phyloP scores from a whole-genome alignment of 2,888 invertebrate genomes.

The Heliconius hortense region DNA sequence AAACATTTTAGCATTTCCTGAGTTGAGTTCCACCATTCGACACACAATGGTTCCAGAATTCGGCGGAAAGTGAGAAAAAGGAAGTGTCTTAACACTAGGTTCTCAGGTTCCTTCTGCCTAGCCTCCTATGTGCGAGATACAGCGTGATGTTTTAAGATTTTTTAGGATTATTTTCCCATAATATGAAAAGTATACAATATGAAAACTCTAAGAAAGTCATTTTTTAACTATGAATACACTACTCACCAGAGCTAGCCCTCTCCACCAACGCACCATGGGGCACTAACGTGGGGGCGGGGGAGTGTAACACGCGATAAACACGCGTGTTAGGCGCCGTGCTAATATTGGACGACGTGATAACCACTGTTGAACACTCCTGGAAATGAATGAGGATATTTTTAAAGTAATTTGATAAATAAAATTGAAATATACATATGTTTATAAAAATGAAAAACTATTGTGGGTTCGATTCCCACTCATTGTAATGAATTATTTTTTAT shows the following conservation, averaged over 20 bases:
- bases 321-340: conserved; percentile 90
- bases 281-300: conserved; percentile 65
- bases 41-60: no score
- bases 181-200: no score
- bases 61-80: no score
- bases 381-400: neutral
- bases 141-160: no score
- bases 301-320: conserved; percentile 89
- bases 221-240: neutral
- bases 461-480: no score
- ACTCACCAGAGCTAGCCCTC: conserved; percentile 55
- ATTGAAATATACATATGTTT: neutral
- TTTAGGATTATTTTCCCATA: no score
- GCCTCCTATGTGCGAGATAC: no score
- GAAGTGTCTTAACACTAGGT: no score
- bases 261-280: conserved; percentile 83
- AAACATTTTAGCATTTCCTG: no score
- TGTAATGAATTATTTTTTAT: no score
- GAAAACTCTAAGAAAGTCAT: neutral
- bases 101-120: no score
- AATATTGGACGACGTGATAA: conserved; percentile 92
- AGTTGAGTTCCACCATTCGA: neutral
- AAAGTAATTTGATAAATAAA: neutral
- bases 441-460: no score
- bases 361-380: conserved; percentile 89